These are phyloP conservation scores for Drosophila ficusphila DNA, from an alignment of 1,140 invertebrate species.

Conservation along the genomic window DNA sequence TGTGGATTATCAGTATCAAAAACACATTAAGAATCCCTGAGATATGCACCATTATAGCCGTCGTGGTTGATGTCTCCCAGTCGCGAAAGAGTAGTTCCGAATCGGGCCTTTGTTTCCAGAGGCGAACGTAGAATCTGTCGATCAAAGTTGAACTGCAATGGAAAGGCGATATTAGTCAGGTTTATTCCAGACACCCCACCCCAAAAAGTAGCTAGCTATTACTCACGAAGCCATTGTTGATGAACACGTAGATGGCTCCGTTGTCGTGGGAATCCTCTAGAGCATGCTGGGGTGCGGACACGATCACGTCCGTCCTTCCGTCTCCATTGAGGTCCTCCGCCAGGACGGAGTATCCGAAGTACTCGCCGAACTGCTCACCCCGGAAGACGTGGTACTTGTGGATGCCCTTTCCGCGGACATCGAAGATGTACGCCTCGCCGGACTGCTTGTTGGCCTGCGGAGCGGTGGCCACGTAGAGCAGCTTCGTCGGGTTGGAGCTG, in stretches of 20 bases:
- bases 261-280: constrained; percentile 85
- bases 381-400: constrained; percentile 69
- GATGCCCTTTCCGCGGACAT: constrained; percentile 53
- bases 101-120: constrained; percentile 84
- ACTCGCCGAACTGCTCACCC: constrained; percentile 89
- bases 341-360: constrained; percentile 90
- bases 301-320: constrained; percentile 89
- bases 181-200: constrained; percentile 38
- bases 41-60: constrained; percentile 86
- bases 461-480: constrained; percentile 79
- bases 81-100: constrained; percentile 86
- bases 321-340: constrained; percentile 90
- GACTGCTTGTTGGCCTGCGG: constrained; percentile 78
- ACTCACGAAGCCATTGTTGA: constrained; percentile 85
- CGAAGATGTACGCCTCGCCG: constrained; percentile 81
- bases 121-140: constrained; percentile 60
- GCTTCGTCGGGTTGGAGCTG: constrained; percentile 44
- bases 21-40: not conserved
- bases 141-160: constrained; percentile 77
- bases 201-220: constrained; percentile 3
- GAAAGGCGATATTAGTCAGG: constrained; percentile 37
- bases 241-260: constrained; percentile 87
- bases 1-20: not conserved
- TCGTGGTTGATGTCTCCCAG: constrained; percentile 89
- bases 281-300: constrained; percentile 91